Percentiles rank a stretch among this genome's conserved stretches.
phyloP scores from a whole-genome alignment of 2,888 invertebrate genomes.

The Portevinia maculata region DNA sequence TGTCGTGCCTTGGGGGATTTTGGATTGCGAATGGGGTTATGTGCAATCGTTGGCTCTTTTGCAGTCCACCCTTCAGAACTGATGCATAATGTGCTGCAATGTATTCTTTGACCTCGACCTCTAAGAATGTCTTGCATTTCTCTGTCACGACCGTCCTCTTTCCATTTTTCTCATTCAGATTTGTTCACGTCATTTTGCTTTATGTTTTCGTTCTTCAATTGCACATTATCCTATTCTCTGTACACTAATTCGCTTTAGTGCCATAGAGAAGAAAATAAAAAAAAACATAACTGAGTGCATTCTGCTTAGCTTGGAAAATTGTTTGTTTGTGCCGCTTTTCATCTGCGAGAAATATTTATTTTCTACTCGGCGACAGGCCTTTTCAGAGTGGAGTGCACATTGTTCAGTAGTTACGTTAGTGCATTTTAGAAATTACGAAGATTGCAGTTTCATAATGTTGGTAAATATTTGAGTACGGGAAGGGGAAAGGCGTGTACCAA shows the following conservation, averaged over 20 bases:
- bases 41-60: slow-evolving; percentile 59
- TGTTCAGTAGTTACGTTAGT: not conserved
- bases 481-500: no score
- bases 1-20: not conserved
- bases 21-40: slow-evolving; percentile 44
- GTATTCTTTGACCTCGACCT: slow-evolving; percentile 69
- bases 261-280: slow-evolving; percentile 7
- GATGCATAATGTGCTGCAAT: slow-evolving; percentile 7
- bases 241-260: slow-evolving; percentile 46
- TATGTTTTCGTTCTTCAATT: slow-evolving; percentile 38
- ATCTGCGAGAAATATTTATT: slow-evolving; percentile 10
- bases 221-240: slow-evolving; percentile 45
- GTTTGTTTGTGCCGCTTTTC: slow-evolving; percentile 38
- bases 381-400: slow-evolving; percentile 16
- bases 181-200: slow-evolving; percentile 17
- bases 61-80: slow-evolving; percentile 4
- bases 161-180: slow-evolving; percentile 1
- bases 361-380: slow-evolving; percentile 4
- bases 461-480: not conserved
- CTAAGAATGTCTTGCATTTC: slow-evolving; percentile 16
- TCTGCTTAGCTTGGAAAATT: slow-evolving; percentile 31
- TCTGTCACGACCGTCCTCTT: not conserved
- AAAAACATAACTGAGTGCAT: slow-evolving; percentile 52
- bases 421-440: slow-evolving; percentile 22
- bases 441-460: not conserved